phyloP scores from a whole-genome alignment of 2,797 vertebrate species.

The Caiman crocodilus region DNA sequence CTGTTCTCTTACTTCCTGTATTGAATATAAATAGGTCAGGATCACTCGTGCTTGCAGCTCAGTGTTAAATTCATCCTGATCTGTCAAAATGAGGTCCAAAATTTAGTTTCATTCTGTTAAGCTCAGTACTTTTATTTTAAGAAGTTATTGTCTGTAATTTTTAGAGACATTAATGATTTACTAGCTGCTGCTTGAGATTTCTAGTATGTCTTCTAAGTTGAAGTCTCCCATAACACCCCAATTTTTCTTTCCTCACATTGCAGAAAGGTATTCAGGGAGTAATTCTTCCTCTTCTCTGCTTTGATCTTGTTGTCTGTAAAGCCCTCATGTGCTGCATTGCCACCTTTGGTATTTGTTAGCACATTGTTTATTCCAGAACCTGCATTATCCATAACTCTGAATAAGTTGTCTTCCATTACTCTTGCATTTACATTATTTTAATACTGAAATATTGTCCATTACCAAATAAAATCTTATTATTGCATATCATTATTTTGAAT shows the following conservation, averaged over 20 bases:
- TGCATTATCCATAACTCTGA: neutral
- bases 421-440: neutral
- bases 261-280: neutral
- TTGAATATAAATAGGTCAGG: neutral
- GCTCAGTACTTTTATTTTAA: neutral
- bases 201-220: neutral
- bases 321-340: neutral
- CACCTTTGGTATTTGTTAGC: neutral
- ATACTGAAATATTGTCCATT: neutral
- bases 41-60: neutral
- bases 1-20: neutral
- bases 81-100: neutral
- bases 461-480: neutral
- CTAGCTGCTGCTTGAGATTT: neutral
- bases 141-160: neutral
- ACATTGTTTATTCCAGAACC: neutral
- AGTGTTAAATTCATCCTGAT: neutral
- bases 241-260: neutral
- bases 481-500: neutral
- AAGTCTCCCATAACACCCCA: neutral
- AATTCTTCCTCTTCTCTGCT: neutral
- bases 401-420: neutral
- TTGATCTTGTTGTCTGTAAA: constrained; percentile 19
- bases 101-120: neutral
- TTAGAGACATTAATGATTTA: neutral